Base-by-base conservation (phyloP, 1,140 invertebrate genomes). In the Phymastichus coffea region DNA sequence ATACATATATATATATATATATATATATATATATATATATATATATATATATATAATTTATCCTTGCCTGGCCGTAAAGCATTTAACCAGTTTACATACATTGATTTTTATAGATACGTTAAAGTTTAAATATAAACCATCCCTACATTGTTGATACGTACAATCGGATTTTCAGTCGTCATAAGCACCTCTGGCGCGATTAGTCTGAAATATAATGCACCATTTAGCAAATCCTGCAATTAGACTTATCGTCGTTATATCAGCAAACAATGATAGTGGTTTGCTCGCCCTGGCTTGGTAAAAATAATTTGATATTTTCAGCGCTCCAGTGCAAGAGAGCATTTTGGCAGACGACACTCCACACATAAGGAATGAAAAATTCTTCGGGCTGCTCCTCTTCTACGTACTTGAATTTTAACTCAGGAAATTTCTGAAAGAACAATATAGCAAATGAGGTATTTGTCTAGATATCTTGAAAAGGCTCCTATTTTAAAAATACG, bases 351-450 rank as follows among this genome's bases (percentile, higher is more conserved):
- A 96, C 90, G 44, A 99, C 82, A 10, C 92, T 90, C 97, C 97
- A 99, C 33, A 99, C 91, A 75, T 99, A 99, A 8, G 97, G 97
- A 69, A 98, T 95, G 80, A 99, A 99, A 81, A 99, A 99, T 71
- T 99, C 96, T 76, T 99, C 96, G 0, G 97, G 97, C 59, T 94
- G 89, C 61, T 98, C 96, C 80, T 99, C 97, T 82, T 99, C 97
- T 0, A 99, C 96, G 74, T 99, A 99, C 66, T 96, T 94, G 80
- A 99, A 99, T 77, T 98, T 99, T 40, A 99, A 79, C 69, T 99
- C 97, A 1, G 97, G 96, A 77, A 99, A 98, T 90, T 97, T 98
- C 92, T 97, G 77, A 12, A 86, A 83, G 72, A 26, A 37, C 57
- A 15, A 35, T 14, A 61, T 49, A 49, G 53, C 1, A 23, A 40